Base-by-base conservation (phyloP, 2,888 invertebrate genomes). In the Panzeria rudis region DNA sequence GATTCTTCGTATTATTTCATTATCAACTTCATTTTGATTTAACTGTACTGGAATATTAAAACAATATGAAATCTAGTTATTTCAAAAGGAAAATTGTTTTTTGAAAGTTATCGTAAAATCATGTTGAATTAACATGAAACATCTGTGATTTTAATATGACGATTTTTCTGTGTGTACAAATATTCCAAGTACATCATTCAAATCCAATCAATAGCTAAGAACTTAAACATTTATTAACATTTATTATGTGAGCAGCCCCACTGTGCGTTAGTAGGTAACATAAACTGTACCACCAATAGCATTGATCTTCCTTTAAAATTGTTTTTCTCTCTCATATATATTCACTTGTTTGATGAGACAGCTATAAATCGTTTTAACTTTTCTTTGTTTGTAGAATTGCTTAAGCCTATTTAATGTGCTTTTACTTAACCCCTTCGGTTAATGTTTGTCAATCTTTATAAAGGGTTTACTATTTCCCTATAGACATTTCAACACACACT, bases 281-380 rank as follows among this genome's bases (percentile, higher is more conserved):
- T 32, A 50, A 66, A 32, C 3, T 29, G 11, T 8, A 1, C 44
- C 44, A 9, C 13, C 38, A 5, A 29, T 4, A 23, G 15, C 54
- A 69, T 56, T 71, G 41, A 44, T 44, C 17, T 29, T 38, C 3
- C n/a, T 20, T 29, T 25, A 11, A 6, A n/a, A 15, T 3, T 47
- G 1, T 64, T 38, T 9, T 38, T 38, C 11, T 0, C 54, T 35
- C 9, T 0, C 29, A 25, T 6, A n/a, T n/a, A n/a, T n/a, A 69
- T 56, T n/a, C 56, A 71, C 25, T 56, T 71, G 69, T 50, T 71
- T 17, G n/a, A 71, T 41, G 54, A 41, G 15, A 71, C 56, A 13
- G 15, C 25, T 44, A 41, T 44, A 56, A 54, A 54, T 56, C 38
- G 17, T 8, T 71, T 54, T 1, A 68, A 2, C 7, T 50, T 52